Evolutionary conservation across 2,113 vertebrate genomes (phyloP), one percentile per base, ranked within the genome.

Genomic region (Ceyx cyanopectus): DNA sequence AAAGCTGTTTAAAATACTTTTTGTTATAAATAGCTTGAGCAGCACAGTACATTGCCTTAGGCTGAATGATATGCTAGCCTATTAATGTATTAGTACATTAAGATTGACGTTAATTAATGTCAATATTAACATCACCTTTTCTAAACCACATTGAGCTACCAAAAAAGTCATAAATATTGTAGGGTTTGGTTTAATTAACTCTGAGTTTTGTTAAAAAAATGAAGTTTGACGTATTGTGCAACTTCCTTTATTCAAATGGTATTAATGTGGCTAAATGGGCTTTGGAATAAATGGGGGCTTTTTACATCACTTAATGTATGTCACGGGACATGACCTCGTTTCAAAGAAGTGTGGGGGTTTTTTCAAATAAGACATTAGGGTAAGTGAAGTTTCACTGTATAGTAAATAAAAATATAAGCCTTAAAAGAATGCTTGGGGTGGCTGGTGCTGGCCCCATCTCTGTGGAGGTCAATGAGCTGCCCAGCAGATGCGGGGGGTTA

Each of bases 41-140:
- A 65, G 85, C 90, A 88, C 79, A 95, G 93, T 87, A 61, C 87
- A 57, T 95, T 78, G 94, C 95, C 93, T 93, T 69, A 87, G 95
- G 96, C 93, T 94, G 90, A 79, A 53, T 94, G 88, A 95, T 95
- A 97, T 90, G 93, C 93, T 81, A 96, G 94, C 91, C 79, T 94
- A 95, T 97, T 96, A 97, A 96, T 91, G 90, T 74, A 87, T 75
- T 88, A 96, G 89, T 96, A 87, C 94, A 92, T 96, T 96, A 96
- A 97, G 96, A 97, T 90, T 96, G 95, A 91, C 87, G 17, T 97
- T 98, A 96, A 98, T 98, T 97, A 97, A 96, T 87, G 91, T 92
- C 87, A 92, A 95, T 95, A 91, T 97, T 87, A 87, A 92, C n/a
- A 80, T 93, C 76, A 94, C 94, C 91, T 93, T 97, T 92, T 92